Conservation (phyloP, 2,113 vertebrate genomes). For the Meles meles region DNA sequence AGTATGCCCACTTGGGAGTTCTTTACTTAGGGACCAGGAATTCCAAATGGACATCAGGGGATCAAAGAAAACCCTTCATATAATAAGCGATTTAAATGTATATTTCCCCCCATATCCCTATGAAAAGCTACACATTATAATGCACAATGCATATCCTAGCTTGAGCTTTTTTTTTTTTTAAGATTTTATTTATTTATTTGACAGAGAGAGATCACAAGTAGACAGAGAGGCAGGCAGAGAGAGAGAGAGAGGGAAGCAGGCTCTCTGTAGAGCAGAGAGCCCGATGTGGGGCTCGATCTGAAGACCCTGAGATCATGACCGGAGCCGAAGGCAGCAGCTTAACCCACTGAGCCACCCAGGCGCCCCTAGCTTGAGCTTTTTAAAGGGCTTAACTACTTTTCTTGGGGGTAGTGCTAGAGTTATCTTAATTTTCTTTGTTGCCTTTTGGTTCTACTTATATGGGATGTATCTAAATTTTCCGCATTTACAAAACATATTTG, state of each 20-base stretch:
- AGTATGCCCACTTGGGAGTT: not conserved
- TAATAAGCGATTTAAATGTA: not conserved
- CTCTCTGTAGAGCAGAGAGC: no score
- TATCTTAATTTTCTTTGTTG: not conserved
- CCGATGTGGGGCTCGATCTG: no score
- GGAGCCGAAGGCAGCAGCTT: no score
- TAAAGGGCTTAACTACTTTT: not conserved
- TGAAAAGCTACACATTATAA: not conserved
- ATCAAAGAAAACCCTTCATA: not conserved
- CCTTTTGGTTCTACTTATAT: slow-evolving; percentile 2
- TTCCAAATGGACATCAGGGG: not conserved
- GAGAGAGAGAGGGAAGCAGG: no score
- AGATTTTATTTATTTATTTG: no score
- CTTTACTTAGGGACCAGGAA: not conserved
- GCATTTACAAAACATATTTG: not conserved
- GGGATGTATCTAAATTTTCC: not conserved
- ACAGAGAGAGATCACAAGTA: no score
- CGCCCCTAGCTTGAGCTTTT: not conserved
- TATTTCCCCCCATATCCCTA: not conserved
- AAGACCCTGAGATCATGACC: no score
- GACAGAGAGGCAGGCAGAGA: no score
- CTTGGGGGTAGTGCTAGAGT: not conserved
- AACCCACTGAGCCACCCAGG: no score
- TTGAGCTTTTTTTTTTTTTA: not conserved
- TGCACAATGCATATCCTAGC: no score